Evolutionary conservation across 1,140 invertebrate species (phyloP).

Genomic region (Papilio dardanus): DNA sequence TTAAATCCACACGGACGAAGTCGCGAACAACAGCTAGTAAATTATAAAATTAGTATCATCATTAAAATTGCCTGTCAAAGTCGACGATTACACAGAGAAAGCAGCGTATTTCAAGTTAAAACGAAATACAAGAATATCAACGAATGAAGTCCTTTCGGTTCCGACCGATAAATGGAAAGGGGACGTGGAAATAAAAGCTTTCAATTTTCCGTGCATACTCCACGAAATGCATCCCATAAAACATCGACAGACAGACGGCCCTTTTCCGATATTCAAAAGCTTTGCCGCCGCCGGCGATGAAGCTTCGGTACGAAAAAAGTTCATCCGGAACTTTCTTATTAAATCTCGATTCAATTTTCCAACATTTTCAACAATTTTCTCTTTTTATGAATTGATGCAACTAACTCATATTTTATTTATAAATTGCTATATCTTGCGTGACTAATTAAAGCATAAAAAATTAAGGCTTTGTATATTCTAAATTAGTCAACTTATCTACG

Average conservation of each 20-base stretch:
- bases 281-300: constrained; percentile 29
- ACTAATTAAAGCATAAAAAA: not conserved
- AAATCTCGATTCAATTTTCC: constrained; percentile 24
- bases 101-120: constrained; percentile 3
- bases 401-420: not conserved
- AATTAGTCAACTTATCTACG: not conserved
- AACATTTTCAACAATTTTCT: constrained; percentile 10
- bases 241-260: constrained; percentile 36
- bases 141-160: constrained; percentile 25
- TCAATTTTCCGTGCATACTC: constrained; percentile 36
- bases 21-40: no score
- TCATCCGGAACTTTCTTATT: constrained; percentile 22
- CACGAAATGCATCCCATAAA: constrained; percentile 37
- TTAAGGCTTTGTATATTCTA: no score
- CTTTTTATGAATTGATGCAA: not conserved
- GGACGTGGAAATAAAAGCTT: constrained; percentile 35
- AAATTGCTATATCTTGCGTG: not conserved
- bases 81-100: not conserved
- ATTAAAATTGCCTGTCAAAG: not conserved
- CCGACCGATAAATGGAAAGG: constrained; percentile 35
- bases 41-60: no score
- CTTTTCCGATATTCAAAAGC: constrained; percentile 34
- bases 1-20: no score
- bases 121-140: constrained; percentile 27
- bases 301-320: constrained; percentile 29